phyloP scores from a whole-genome alignment of 64 coral and sea anemone species.

The Montipora sp. region DNA sequence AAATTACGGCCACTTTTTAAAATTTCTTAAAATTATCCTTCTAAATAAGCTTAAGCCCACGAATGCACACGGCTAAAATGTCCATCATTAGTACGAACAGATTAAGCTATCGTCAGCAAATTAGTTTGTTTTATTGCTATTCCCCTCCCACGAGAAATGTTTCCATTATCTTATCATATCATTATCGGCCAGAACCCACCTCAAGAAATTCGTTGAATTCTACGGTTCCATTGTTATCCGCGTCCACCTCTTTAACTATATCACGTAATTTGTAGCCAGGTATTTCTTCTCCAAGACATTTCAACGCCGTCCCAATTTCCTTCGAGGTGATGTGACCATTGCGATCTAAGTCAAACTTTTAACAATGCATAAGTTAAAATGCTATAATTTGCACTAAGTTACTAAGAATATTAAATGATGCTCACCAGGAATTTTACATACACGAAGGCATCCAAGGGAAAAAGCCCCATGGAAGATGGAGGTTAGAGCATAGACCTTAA shows the following conservation, averaged over 20 bases:
- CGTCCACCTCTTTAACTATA: constrained; percentile 63
- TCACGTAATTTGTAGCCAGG: constrained; percentile 86
- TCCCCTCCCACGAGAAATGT: background rate
- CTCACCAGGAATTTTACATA: background rate
- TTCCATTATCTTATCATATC: background rate
- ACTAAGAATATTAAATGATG: background rate
- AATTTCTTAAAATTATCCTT: no score
- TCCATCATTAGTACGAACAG: no score
- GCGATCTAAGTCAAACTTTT: constrained; percentile 73
- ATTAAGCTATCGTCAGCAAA: no score
- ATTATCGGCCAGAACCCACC: constrained; percentile 29
- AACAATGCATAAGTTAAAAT: background rate
- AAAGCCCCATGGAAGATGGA: no score
- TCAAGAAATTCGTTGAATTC: constrained; percentile 91
- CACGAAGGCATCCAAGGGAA: background rate
- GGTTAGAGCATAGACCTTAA: no score
- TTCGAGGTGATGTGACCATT: constrained; percentile 72
- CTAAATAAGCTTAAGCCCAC: no score
- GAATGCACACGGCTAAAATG: no score
- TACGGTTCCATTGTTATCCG: constrained; percentile 71
- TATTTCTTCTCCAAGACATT: constrained; percentile 66
- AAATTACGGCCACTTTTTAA: no score
- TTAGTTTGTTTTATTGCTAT: no score
- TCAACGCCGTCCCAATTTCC: constrained; percentile 57
- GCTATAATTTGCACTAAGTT: background rate